These are phyloP conservation scores for Hemithea aestivaria DNA, from an alignment of 2,888 invertebrate species.

Conservation along the genomic window DNA sequence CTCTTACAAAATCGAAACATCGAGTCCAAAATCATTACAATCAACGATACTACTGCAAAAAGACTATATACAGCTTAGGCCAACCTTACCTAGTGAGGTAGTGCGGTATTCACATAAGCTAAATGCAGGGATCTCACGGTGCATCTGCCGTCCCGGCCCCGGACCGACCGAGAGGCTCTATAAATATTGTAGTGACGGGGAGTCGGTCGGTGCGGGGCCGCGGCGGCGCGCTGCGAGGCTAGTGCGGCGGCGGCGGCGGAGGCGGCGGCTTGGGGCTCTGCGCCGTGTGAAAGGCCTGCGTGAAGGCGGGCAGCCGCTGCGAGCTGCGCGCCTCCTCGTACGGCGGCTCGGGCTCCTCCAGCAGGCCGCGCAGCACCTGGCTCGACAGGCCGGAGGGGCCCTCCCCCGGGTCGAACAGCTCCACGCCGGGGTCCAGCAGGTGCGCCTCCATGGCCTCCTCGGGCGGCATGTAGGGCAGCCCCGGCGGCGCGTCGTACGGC, in stretches of 20 bases:
- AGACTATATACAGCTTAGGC: conserved; percentile 70
- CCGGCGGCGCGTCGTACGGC: conserved; percentile 53
- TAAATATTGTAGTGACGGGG: conserved; percentile 27
- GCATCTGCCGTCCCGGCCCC: conserved; percentile 21
- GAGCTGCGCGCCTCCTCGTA: conserved; percentile 45
- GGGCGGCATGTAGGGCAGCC: conserved; percentile 48
- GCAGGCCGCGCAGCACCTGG: conserved; percentile 56
- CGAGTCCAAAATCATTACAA: conserved; percentile 47
- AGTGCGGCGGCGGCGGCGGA: conserved; percentile 67
- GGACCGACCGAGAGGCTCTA: conserved; percentile 19
- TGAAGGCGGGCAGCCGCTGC: conserved; percentile 69
- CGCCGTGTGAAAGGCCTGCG: conserved; percentile 71
- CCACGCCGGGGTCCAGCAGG: conserved; percentile 44
- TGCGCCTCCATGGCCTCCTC: conserved; percentile 49
- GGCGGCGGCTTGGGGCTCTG: conserved; percentile 72
- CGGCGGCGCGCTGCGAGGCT: conserved; percentile 34
- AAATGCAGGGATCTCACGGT: conserved; percentile 57
- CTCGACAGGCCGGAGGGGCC: conserved; percentile 64
- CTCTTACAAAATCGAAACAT: conserved; percentile 38
- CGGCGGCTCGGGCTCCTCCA: conserved; percentile 50
- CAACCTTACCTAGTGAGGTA: conserved; percentile 77
- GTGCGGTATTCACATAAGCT: conserved; percentile 63
- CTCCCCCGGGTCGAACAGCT: conserved; percentile 64
- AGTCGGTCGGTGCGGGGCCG: conserved; percentile 19
- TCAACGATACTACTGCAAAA: conserved; percentile 53